Evolutionary conservation across 2,888 invertebrate species (phyloP).

Genomic region (Spilosoma lubricipeda): DNA sequence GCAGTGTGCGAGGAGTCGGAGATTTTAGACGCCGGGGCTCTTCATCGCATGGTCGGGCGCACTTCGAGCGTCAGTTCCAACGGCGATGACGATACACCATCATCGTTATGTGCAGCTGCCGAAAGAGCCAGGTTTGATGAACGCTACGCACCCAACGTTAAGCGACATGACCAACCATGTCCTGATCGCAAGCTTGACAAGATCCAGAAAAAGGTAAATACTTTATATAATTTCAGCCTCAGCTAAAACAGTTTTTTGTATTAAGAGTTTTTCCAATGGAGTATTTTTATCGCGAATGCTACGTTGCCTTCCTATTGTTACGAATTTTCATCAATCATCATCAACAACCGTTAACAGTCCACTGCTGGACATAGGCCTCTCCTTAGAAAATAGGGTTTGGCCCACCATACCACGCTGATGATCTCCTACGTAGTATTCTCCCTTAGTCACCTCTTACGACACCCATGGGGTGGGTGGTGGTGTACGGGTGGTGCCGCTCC

Average conservation of each 20-base stretch:
- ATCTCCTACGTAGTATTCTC: too few relatives aligned
- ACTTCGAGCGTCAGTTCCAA: conserved; percentile 38
- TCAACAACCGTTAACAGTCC: too few relatives aligned
- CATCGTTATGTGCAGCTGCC: conserved; percentile 54
- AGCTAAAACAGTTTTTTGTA: neutral
- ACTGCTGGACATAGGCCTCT: too few relatives aligned
- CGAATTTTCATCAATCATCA: too few relatives aligned
- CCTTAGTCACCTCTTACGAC: too few relatives aligned
- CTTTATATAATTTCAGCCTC: neutral
- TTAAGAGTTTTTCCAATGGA: neutral
- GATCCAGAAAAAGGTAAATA: conserved; percentile 83
- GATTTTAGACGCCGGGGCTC: conserved; percentile 66
- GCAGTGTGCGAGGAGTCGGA: conserved; percentile 75
- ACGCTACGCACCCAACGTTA: conserved; percentile 64
- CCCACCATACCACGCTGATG: too few relatives aligned
- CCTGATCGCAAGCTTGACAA: conserved; percentile 78
- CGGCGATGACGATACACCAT: conserved; percentile 46
- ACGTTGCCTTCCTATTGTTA: too few relatives aligned
- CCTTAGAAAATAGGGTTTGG: too few relatives aligned
- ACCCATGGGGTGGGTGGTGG: too few relatives aligned
- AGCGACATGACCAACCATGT: conserved; percentile 70
- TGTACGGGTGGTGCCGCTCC: too few relatives aligned
- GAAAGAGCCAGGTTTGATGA: conserved; percentile 74
- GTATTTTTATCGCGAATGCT: too few relatives aligned
- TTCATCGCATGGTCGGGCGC: conserved; percentile 61